Base-by-base conservation (phyloP, 53 echinoderm and acorn worm genomes). In the Apostichopus leukothele region DNA sequence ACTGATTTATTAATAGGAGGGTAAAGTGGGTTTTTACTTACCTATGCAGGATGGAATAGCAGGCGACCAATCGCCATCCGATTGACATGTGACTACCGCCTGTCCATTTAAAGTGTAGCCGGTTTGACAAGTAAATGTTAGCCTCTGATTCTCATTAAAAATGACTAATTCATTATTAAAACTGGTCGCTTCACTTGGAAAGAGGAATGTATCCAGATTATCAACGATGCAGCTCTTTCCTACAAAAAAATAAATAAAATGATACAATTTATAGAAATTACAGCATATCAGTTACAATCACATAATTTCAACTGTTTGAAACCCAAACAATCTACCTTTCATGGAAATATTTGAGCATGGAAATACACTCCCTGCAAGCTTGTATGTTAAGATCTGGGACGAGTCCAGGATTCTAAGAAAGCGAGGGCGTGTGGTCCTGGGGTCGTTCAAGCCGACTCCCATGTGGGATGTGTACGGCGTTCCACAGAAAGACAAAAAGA, bases 21-120 rank as follows among this genome's bases (percentile, higher is more conserved):
- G 3, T 39, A 39, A 39, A 39, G 39, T 39, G 39, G 3, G 39
- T 39, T 39, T 16, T 18, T 53, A 50, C 85, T 67, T 39, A 85
- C 85, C 9, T 10, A 18, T 5, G 27, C 59, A 73, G 0, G 92
- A 77, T 6, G 89, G 27, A 11, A 22, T 67, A 76, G 26, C 22
- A 14, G 89, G 68, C 26, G 89, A 89, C 84, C 85, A 92, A 14
- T 73, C 18, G 4, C 92, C 86, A 67, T 79, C 76, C 21, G 9
- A 6, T 52, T 84, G 67, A 50, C 92, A 92, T 9, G 86, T 86
- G 22, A 84, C 50, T 50, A 50, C 13, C 22, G 60, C 22, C n/a
- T 76, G 59, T 20, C 92, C 92, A 5, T 85, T 18, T 59, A 92
- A 50, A 60, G 83, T 75, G 74, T 85, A 89, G 12, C 89, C 79